phyloP scores from a whole-genome alignment of 2,797 vertebrate genomes.

The Martes flavigula region DNA sequence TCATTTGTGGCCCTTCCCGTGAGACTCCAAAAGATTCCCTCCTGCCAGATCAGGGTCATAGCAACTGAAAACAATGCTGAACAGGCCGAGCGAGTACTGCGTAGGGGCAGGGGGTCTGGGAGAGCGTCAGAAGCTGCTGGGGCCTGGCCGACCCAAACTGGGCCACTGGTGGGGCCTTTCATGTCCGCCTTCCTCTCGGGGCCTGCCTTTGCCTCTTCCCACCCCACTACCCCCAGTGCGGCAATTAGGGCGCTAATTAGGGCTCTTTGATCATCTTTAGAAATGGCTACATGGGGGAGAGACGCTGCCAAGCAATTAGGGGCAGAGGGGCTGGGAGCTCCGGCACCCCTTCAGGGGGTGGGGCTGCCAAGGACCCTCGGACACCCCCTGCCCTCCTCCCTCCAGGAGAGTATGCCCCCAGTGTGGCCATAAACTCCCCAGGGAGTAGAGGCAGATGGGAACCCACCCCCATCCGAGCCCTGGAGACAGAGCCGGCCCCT shows the following conservation, averaged over 20 bases:
- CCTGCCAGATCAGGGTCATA: conserved; percentile 41
- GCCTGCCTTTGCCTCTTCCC: conserved; percentile 39
- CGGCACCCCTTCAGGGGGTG: background rate
- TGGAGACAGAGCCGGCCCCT: background rate
- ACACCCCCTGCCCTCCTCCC: background rate
- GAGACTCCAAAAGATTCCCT: background rate
- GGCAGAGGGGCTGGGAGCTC: conserved; percentile 42
- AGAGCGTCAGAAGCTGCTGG: conserved; percentile 47
- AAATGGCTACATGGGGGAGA: background rate
- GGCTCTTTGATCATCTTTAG: conserved; percentile 75
- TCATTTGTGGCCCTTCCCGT: background rate
- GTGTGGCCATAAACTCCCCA: background rate
- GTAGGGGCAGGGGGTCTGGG: conserved; percentile 33
- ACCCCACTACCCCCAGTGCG: conserved; percentile 4
- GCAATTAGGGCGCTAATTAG: conserved; percentile 76
- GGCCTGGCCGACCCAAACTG: background rate
- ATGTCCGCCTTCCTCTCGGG: background rate
- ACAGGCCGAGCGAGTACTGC: background rate
- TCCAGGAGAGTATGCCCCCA: background rate
- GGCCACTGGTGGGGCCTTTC: conserved; percentile 66
- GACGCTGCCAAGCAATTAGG: conserved; percentile 70
- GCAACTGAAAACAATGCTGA: conserved; percentile 44
- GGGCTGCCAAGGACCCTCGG: background rate
- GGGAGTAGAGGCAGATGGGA: conserved; percentile 1
- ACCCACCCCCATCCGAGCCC: background rate